Evolutionary conservation across 2,888 invertebrate genomes (phyloP), one percentile per base, ranked within the genome.

Genomic region (Himalopsyche kuldschensis): DNA sequence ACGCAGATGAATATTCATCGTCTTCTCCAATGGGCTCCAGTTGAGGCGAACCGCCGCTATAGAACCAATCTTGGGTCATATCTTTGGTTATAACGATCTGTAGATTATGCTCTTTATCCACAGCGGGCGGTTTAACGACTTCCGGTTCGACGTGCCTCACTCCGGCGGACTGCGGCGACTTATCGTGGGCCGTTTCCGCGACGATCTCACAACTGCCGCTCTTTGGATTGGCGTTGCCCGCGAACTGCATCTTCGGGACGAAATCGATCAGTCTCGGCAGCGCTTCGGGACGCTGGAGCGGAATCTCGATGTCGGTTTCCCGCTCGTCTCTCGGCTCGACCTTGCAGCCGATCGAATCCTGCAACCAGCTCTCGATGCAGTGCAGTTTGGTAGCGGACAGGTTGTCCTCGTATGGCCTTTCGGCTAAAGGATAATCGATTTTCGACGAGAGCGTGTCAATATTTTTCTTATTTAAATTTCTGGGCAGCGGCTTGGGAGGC

Each of bases 11-110:
- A 69, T 69, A 69, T 69, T 69, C 69, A 87, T 95, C 94, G 86
- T 94, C 92, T 89, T 95, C 95, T 24, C 95, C 95, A 86, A 95
- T 95, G 31, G 95, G 95, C 78, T 94, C 94, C 78, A 95, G 90
- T 76, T 94, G 94, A 27, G 93, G 93, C 31, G 93, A 92, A 30
- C 79, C 83, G 15, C 79, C 85, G 24, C 78, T 69, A 80, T 89
- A 87, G 84, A 89, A 89, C 79, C 88, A 87, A 76, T 88, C 89
- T 81, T 88, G 87, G 75, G 79, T 86, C 85, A 88, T 88, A 55
- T 82, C 85, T 48, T 79, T 86, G 81, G 75, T 85, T 83, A 84
- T 84, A 41, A 78, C 80, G 75, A 75, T 85, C 24, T 79, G 75
- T 17, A 84, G 55, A 46, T 82, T 79, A 79, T 84, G 79, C 15